Conservation (phyloP, 2,797 vertebrate species). For the Fistularia commersonii region DNA sequence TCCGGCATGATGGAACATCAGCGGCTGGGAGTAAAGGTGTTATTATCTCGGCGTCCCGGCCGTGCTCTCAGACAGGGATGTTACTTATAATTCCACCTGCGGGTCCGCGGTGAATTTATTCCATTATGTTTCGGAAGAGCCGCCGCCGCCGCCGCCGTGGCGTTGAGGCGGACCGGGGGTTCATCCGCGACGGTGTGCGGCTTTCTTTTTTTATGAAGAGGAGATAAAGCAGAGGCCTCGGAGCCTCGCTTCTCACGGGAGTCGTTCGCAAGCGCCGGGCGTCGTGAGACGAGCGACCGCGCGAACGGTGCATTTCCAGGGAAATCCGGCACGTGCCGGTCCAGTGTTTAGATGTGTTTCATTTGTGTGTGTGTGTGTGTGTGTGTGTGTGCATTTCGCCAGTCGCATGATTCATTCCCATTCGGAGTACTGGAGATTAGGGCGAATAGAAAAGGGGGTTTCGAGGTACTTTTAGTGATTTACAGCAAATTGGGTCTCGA, state of each 20-base stretch:
- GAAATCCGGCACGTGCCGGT: too few species aligned
- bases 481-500: neutral
- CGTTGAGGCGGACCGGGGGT: too few species aligned
- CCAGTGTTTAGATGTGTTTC: too few species aligned
- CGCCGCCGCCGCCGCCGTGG: too few species aligned
- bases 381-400: neutral
- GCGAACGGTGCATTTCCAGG: too few species aligned
- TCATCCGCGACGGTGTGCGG: conserved; percentile 24
- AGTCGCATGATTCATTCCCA: neutral
- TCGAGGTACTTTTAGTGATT: conserved; percentile 47
- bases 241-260: too few species aligned
- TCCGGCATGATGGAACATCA: conserved; percentile 45
- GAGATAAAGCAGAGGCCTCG: conserved; percentile 46
- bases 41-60: conserved; percentile 29
- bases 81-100: conserved; percentile 32
- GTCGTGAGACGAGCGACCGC: too few species aligned
- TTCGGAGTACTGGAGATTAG: conserved; percentile 28
- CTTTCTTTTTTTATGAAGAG: conserved; percentile 32
- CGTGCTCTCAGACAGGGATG: conserved; percentile 20
- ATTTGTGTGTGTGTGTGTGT: too few species aligned
- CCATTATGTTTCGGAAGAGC: conserved; percentile 25
- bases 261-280: too few species aligned
- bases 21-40: conserved; percentile 17
- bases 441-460: conserved; percentile 16
- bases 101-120: conserved; percentile 44